Base-by-base conservation (phyloP, 2,113 vertebrate genomes). In the Nothobranchius kuhntae region DNA sequence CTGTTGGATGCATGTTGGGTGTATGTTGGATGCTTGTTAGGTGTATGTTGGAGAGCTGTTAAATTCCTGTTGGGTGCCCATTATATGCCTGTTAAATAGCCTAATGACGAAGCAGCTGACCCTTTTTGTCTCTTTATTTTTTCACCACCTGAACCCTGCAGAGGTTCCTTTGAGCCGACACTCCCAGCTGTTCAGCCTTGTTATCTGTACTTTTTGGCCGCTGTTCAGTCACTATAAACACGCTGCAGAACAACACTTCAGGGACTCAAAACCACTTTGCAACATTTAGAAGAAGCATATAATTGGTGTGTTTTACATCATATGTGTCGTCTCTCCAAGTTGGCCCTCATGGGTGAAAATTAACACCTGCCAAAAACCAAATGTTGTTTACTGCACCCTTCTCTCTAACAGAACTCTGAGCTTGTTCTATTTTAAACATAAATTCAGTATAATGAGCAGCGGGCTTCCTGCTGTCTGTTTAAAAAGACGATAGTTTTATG, bases 311-410 rank as follows among this genome's bases (percentile, higher is more conserved):
- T 68, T 26, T 15, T 14, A 54, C 45, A 61, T 52, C 57, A 65
- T 42, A 40, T 54, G 56, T 65, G 42, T 59, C 24, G 9, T 50
- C 46, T 21, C 24, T 68, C 30, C 55, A 77, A 71, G 81, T 68
- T 60, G 7, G 10, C 50, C 51, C 58, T 64, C 51, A 17, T 17
- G 65, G 1, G 38, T 53, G 54, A 71, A 63, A 65, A 59, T 65
- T 15, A 71, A 71, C 70, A 75, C 64, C 71, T 78, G 67, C 51
- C 59, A 68, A 61, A 71, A 59, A 50, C 36, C 62, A 57, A 65
- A 55, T 66, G 69, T 38, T 73, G 73, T 73, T 73, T 58, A 50
- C 55, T 36, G 51, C 66, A 44, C 2, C 15, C 10, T 26, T 14
- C 9, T n/a, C 47, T 54, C 51, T 9, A 54, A 1, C 65, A 54